These are phyloP conservation scores for Furnarius figulus DNA, from an alignment of 2,113 vertebrate genomes.

Conservation along the genomic window DNA sequence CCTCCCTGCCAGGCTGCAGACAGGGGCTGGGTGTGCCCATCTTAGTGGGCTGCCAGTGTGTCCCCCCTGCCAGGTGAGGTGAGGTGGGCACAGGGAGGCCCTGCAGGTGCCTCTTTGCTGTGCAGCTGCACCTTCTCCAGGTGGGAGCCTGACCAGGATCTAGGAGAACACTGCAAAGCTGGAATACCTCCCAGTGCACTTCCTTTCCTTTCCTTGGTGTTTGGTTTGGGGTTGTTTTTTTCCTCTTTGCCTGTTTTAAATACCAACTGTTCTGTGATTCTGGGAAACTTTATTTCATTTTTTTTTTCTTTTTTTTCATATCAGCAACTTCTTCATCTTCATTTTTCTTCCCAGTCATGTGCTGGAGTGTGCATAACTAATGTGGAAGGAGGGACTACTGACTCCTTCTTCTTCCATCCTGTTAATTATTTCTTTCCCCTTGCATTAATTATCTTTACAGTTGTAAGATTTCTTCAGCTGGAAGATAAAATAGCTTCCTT, in stretches of 20 bases:
- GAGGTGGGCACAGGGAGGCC: background rate
- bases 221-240: background rate
- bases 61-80: background rate
- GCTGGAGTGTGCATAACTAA: background rate
- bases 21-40: background rate
- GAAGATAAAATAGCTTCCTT: background rate
- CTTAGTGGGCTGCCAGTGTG: background rate
- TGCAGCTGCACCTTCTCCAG: background rate
- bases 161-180: background rate
- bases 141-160: rapidly evolving
- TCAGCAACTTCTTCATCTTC: background rate
- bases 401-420: background rate
- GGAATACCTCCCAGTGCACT: background rate
- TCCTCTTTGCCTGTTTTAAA: background rate
- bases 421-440: background rate
- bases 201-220: background rate
- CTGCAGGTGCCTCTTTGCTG: background rate
- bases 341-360: background rate
- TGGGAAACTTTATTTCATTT: background rate
- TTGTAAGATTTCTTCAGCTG: conserved; percentile 1
- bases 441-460: background rate
- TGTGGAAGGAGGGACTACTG: background rate
- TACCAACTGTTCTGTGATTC: background rate
- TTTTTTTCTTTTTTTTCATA: background rate
- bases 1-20: background rate